Percentiles rank a stretch among this genome's conserved stretches.
These are phyloP conservation scores for Vidua chalybeata DNA, from an alignment of 2,113 vertebrate species.

Conservation along the genomic window DNA sequence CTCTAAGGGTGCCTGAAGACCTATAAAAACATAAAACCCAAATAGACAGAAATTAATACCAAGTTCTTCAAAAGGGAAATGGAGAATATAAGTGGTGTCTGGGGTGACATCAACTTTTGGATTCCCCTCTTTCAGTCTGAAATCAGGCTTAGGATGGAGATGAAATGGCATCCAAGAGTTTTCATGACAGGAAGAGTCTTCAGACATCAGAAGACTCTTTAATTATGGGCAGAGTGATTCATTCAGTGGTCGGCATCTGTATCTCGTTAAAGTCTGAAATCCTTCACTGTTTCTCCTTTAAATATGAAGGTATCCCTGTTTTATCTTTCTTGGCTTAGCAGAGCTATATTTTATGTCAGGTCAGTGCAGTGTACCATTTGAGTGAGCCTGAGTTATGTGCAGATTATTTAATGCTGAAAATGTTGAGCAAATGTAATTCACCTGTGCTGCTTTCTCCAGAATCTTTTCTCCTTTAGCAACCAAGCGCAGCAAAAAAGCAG, in stretches of 20 bases:
- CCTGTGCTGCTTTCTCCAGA: not conserved
- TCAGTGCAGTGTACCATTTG: not conserved
- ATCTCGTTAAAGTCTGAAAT: conserved; percentile 80
- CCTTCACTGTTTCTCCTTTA: conserved; percentile 68
- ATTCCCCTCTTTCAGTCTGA: conserved; percentile 56
- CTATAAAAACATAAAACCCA: conserved; percentile 13
- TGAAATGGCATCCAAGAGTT: conserved; percentile 81
- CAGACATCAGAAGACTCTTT: conserved; percentile 84
- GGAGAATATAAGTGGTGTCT: conserved; percentile 64
- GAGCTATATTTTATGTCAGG: conserved; percentile 36
- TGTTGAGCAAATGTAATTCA: conserved; percentile 43
- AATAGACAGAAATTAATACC: conserved; percentile 60
- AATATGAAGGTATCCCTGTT: conserved; percentile 57
- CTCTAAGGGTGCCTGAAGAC: conserved; percentile 45
- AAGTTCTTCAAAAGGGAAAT: conserved; percentile 62
- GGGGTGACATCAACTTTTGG: conserved; percentile 69
- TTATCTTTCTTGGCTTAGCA: conserved; percentile 64
- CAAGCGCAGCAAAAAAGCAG: not conserved
- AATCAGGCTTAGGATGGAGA: conserved; percentile 69
- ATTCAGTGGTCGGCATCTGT: conserved; percentile 83
- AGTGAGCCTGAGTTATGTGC: conserved; percentile 35
- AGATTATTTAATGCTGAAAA: conserved; percentile 60
- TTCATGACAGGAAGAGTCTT: conserved; percentile 82
- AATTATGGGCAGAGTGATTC: conserved; percentile 79
- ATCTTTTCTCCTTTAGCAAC: not conserved